Evolutionary conservation across 2,113 vertebrate genomes (phyloP).

Genomic region (Antennarius striatus): DNA sequence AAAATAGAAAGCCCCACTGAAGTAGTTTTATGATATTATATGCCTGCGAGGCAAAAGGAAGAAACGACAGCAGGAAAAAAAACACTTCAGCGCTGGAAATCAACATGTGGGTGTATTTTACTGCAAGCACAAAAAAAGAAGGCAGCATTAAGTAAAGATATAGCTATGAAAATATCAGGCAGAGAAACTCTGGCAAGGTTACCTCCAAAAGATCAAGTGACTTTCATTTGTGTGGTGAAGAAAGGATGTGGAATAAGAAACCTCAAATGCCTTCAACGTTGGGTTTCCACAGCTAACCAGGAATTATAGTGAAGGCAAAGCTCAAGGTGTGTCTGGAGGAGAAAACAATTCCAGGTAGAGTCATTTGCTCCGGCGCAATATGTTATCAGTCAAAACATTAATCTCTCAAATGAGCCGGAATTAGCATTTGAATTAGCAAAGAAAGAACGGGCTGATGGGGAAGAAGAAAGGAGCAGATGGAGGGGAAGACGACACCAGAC

Average conservation of each 20-base stretch:
- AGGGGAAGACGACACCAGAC: constrained; percentile 4
- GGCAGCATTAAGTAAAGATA: constrained; percentile 11
- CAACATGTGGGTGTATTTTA: background rate
- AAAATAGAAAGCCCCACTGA: no score
- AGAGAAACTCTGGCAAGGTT: background rate
- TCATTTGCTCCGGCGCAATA: constrained; percentile 24
- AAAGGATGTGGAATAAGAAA: background rate
- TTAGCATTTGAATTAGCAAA: constrained; percentile 53
- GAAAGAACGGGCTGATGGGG: constrained; percentile 30
- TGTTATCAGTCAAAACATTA: constrained; percentile 45
- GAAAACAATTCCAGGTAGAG: constrained; percentile 33
- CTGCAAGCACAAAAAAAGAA: background rate
- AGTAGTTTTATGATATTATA: no score
- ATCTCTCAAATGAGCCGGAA: constrained; percentile 51
- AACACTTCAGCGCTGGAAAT: background rate
- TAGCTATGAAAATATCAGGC: background rate
- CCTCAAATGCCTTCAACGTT: constrained; percentile 1
- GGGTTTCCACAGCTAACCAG: constrained; percentile 8
- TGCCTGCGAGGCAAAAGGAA: no score
- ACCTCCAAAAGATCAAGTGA: background rate
- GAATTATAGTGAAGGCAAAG: constrained; percentile 20
- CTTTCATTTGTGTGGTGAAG: background rate
- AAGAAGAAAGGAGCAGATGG: constrained; percentile 36
- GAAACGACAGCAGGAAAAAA: background rate
- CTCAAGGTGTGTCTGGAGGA: constrained; percentile 15